Conservation (phyloP, 2,888 invertebrate species). For the Acheta domesticus region DNA sequence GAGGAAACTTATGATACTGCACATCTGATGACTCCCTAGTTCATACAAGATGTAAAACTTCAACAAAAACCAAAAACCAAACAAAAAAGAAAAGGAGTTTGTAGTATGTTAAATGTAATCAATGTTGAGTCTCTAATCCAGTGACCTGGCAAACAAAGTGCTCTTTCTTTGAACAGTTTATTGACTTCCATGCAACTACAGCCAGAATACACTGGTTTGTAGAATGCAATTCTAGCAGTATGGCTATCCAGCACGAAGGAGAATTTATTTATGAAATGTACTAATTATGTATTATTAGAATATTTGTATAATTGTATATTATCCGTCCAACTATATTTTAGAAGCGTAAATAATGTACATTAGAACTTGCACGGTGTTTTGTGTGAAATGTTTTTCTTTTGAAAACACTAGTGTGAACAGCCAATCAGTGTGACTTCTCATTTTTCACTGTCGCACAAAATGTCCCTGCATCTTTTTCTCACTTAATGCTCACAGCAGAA, state of each 20-base stretch:
- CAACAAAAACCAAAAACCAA: neutral
- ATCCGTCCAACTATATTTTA: slow-evolving; percentile 18
- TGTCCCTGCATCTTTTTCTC: neutral
- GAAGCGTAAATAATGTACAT: neutral
- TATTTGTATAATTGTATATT: slow-evolving; percentile 2
- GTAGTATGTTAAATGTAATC: no score
- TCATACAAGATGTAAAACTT: no score
- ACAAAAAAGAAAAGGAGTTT: no score
- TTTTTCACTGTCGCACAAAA: slow-evolving; percentile 6
- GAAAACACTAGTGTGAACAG: neutral
- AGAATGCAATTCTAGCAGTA: neutral
- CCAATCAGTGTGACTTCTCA: neutral
- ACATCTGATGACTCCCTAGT: no score
- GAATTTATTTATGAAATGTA: slow-evolving; percentile 1
- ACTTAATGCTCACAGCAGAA: no score
- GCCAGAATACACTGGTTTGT: slow-evolving; percentile 1
- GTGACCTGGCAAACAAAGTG: neutral
- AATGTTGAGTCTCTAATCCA: neutral
- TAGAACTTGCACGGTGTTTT: neutral
- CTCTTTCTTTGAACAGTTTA: slow-evolving; percentile 18
- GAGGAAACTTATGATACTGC: no score
- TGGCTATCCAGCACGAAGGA: slow-evolving; percentile 18
- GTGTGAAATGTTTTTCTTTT: neutral
- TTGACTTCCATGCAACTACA: slow-evolving; percentile 1
- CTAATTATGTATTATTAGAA: slow-evolving; percentile 2